Percentiles rank a stretch among this genome's conserved stretches.
Conservation (phyloP, 2,113 vertebrate genomes). For the Fregata magnificens region DNA sequence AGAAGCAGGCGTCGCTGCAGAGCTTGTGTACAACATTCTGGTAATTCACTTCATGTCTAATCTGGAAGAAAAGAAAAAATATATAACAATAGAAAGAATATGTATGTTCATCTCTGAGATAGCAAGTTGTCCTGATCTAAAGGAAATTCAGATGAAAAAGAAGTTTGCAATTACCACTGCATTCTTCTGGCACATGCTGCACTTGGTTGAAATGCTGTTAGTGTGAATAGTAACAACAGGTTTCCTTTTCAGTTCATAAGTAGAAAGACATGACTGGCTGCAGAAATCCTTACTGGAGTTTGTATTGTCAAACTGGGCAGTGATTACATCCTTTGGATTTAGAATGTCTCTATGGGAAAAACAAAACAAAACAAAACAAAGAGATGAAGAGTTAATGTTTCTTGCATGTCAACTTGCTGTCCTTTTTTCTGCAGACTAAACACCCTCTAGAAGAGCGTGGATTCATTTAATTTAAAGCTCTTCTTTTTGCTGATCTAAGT, state of each 20-base stretch:
- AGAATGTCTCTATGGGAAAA: constrained; percentile 80
- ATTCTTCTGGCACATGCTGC: constrained; percentile 92
- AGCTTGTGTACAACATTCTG: constrained; percentile 88
- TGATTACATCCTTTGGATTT: constrained; percentile 90
- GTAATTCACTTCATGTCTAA: constrained; percentile 92
- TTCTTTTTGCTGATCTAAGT: neutral
- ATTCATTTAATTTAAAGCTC: neutral
- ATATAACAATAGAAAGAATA: neutral
- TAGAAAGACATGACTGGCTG: constrained; percentile 87
- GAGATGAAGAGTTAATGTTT: neutral
- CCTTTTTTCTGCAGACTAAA: neutral
- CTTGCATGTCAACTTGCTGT: neutral
- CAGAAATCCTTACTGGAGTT: constrained; percentile 90
- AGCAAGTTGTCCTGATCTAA: neutral
- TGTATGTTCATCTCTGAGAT: neutral
- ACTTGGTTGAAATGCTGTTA: constrained; percentile 83
- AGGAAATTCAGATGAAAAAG: neutral
- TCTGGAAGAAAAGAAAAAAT: constrained; percentile 66
- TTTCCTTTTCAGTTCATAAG: constrained; percentile 84
- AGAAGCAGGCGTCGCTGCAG: constrained; percentile 93
- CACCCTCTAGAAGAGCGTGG: neutral
- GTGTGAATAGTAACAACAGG: constrained; percentile 73
- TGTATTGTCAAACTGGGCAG: constrained; percentile 86
- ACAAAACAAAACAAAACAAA: neutral
- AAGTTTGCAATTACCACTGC: constrained; percentile 76